These are phyloP conservation scores for Pseudotriccus pelzelni DNA, from an alignment of 2,797 vertebrate species.

Conservation along the genomic window DNA sequence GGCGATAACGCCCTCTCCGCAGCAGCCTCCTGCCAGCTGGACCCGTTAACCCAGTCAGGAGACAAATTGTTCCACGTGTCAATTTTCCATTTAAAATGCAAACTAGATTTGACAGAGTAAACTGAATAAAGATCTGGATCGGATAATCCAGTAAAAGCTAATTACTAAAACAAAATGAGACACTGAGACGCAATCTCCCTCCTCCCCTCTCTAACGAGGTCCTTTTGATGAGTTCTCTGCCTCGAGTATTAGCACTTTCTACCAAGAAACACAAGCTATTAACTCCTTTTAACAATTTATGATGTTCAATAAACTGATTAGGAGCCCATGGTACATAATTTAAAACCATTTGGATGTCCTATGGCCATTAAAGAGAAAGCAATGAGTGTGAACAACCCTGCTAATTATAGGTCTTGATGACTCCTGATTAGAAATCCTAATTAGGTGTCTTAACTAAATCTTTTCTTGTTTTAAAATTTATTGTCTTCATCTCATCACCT, in stretches of 20 bases:
- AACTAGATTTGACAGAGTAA: conserved; percentile 84
- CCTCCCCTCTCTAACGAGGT: conserved; percentile 61
- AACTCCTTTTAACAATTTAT: conserved; percentile 90
- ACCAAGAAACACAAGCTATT: conserved; percentile 76
- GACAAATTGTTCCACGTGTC: conserved; percentile 79
- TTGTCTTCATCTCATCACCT: conserved; percentile 58
- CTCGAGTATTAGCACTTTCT: conserved; percentile 69
- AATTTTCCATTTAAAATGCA: conserved; percentile 86
- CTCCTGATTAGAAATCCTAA: conserved; percentile 75
- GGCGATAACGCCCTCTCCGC: not conserved
- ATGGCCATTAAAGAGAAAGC: conserved; percentile 74
- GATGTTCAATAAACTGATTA: conserved; percentile 87
- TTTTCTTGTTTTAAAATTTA: conserved; percentile 63
- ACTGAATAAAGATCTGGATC: conserved; percentile 80
- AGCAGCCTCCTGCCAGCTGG: conserved; percentile 41
- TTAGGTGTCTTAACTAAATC: conserved; percentile 73
- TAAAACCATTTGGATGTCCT: conserved; percentile 74
- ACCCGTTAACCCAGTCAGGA: conserved; percentile 72
- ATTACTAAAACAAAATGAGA: conserved; percentile 82
- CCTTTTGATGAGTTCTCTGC: conserved; percentile 73
- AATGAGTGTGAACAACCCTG: conserved; percentile 74
- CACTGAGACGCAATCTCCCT: conserved; percentile 57
- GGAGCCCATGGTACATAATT: conserved; percentile 75
- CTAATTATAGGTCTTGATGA: conserved; percentile 77
- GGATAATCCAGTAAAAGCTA: conserved; percentile 85